Conservation (phyloP, 2,888 invertebrate genomes). For the Leptura quadrifasciata region DNA sequence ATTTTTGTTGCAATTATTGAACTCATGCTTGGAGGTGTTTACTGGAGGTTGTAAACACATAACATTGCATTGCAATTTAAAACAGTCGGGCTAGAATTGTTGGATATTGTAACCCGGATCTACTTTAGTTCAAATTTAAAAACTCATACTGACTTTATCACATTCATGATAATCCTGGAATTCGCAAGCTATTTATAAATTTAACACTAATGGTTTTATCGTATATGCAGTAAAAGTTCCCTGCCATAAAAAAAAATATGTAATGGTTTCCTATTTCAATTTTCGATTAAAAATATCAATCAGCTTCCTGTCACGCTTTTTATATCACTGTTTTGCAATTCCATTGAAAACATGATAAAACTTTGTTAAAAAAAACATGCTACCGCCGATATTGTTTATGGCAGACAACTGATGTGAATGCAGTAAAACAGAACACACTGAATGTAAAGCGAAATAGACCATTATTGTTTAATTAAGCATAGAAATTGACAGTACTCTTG, state of each 20-base stretch:
- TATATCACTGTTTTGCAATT: constrained; percentile 24
- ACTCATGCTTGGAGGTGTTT: too few species aligned
- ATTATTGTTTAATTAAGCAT: constrained; percentile 8
- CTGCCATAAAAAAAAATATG: constrained; percentile 5
- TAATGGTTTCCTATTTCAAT: constrained; percentile 17
- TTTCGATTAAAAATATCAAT: constrained; percentile 37
- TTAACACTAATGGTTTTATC: not conserved
- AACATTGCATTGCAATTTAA: too few species aligned
- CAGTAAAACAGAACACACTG: constrained; percentile 14
- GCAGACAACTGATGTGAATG: constrained; percentile 12
- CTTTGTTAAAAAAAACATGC: constrained; percentile 19
- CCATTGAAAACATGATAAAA: not conserved
- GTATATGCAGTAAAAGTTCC: not conserved
- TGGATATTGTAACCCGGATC: not conserved
- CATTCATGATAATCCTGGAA: not conserved
- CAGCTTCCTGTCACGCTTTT: constrained; percentile 34
- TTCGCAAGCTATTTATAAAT: not conserved
- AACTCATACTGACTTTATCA: too few species aligned
- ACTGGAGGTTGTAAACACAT: too few species aligned
- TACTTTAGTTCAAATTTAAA: not conserved
- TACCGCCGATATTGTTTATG: constrained; percentile 6
- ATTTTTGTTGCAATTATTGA: too few species aligned
- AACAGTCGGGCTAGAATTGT: too few species aligned
- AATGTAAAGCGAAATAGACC: not conserved
- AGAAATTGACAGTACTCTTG: not conserved